Evolutionary conservation across 2,888 invertebrate genomes (phyloP), one percentile per base, ranked within the genome.

Genomic region (Dolomedes plantarius): DNA sequence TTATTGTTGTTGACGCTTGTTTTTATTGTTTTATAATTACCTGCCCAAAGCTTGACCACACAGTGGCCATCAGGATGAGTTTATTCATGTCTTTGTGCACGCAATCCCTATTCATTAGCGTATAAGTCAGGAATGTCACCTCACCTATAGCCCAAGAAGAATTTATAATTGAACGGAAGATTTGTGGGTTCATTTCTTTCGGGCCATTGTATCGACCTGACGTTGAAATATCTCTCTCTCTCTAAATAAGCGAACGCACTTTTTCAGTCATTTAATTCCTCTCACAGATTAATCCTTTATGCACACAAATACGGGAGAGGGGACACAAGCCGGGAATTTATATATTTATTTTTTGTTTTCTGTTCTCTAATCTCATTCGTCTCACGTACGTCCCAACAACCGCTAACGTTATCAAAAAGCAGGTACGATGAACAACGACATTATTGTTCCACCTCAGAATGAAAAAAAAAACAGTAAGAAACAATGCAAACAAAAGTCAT

Each of bases 401-500:
- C 46, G 50, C 72, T 67, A 67, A 32, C 67, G 36, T 23, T 67
- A 67, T 67, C 67, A 67, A 32, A 67, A 31, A 32, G n/a, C 67
- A 67, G 67, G 67, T 32, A 67, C 32, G 36, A 67, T 36, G 23
- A 74, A 39, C 62, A 72, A 56, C 72, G 56, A 56, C 72, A 46
- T 50, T 50, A 72, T 72, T 72, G 72, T 72, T 72, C 56, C 56
- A 5, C 23, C 56, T 23, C 5, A 56, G 36, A 28, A 36, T 32
- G 74, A 27, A 9, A 32, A 32, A 62, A 62, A 56, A 23, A 23
- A 1, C 0, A 28, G 31, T 62, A 56, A 72, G n/a, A 74, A 74
- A 62, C 29, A 62, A 32, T 39, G 31, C 64, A 74, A 74, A 74
- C 64, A 74, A 74, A 74, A 74, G 74, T 74, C 74, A 74, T 64